A percentile compares a stretch with the other conserved stretches of the same genome.
Evolutionary conservation across 2,888 invertebrate genomes (phyloP).

Genomic region (Dysmachus trigonus): DNA sequence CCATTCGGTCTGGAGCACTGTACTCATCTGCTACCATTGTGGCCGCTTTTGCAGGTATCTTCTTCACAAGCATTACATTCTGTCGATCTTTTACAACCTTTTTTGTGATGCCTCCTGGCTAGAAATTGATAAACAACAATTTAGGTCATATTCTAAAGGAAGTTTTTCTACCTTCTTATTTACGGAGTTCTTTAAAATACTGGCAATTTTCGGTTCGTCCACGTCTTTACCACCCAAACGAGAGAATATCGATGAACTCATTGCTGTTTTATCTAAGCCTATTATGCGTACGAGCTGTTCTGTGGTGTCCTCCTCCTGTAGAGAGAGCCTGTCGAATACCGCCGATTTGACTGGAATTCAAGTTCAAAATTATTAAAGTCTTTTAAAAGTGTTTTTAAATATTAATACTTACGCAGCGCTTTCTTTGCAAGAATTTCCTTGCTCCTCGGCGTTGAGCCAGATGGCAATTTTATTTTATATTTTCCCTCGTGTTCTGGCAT

Average conservation of each 20-base stretch:
- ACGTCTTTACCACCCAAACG: conserved; percentile 59
- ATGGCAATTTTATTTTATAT: conserved; percentile 68
- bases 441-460: conserved; percentile 66
- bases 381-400: too few species aligned
- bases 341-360: conserved; percentile 55
- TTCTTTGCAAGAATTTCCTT: conserved; percentile 65
- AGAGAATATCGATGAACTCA: conserved; percentile 59
- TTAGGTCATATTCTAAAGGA: background rate
- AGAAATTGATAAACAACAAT: background rate
- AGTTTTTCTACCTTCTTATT: background rate
- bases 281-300: conserved; percentile 37
- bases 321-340: conserved; percentile 58
- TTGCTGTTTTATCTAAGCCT: conserved; percentile 50
- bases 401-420: conserved; percentile 56
- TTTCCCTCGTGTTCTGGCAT: conserved; percentile 68
- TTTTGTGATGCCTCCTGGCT: conserved; percentile 21
- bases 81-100: conserved; percentile 53
- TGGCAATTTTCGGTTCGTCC: conserved; percentile 53
- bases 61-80: conserved; percentile 62
- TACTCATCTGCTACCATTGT: conserved; percentile 54
- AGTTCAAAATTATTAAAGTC: background rate
- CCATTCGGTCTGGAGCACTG: conserved; percentile 51
- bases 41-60: conserved; percentile 60
- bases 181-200: conserved; percentile 59
- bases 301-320: conserved; percentile 48